phyloP scores from a whole-genome alignment of 2,797 vertebrate species.

The Morelia viridis region DNA sequence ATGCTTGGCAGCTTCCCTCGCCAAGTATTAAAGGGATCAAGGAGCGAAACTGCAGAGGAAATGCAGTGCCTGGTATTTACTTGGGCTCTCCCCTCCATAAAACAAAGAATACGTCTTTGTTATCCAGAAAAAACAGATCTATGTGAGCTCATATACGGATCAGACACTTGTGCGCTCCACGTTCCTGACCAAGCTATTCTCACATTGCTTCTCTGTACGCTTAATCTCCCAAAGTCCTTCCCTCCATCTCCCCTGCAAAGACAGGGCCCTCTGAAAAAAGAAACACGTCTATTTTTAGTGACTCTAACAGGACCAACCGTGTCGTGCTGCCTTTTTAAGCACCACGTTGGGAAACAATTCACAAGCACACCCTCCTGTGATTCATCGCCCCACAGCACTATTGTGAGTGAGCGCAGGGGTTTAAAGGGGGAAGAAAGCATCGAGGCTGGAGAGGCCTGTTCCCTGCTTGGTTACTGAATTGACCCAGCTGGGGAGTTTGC shows the following conservation, averaged over 20 bases:
- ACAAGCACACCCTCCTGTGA: neutral
- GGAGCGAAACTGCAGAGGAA: neutral
- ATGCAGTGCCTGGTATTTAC: neutral
- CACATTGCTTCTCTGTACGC: neutral
- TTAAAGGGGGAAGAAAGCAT: neutral
- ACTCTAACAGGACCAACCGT: no score
- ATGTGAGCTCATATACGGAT: no score
- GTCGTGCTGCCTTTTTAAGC: neutral
- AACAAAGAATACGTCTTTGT: neutral
- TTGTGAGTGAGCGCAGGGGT: neutral
- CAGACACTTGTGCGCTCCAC: no score
- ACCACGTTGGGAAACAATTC: neutral
- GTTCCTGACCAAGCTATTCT: no score
- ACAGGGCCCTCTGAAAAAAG: neutral
- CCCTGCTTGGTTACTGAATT: no score
- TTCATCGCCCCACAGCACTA: neutral
- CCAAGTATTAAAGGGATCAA: neutral
- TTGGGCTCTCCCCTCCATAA: neutral
- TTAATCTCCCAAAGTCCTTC: neutral
- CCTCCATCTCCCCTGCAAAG: neutral
- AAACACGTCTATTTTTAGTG: neutral
- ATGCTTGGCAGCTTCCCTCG: neutral
- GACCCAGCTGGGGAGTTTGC: no score
- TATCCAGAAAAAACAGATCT: neutral
- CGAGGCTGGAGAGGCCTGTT: no score